Percentiles rank a stretch among this genome's conserved stretches.
phyloP scores from a whole-genome alignment of 1,140 invertebrate species.

The Coenobita brevimanus region DNA sequence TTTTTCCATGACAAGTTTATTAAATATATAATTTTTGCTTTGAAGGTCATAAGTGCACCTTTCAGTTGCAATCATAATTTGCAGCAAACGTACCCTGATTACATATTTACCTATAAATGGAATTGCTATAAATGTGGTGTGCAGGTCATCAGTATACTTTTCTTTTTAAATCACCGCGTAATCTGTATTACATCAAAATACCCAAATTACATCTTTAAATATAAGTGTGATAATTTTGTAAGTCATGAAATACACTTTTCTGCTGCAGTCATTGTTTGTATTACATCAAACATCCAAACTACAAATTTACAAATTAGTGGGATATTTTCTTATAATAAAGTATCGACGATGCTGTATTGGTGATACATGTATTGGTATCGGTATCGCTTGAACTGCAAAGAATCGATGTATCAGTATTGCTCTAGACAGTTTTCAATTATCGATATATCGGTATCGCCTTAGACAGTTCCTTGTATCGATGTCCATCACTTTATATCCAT shows the following conservation, averaged over 20 bases:
- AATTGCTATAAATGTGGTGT: background rate
- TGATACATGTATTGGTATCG: background rate
- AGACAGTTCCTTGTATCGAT: too few relatives aligned
- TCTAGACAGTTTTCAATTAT: conserved; percentile 1
- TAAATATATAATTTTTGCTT: conserved; percentile 3
- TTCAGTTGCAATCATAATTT: background rate
- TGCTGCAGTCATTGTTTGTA: conserved; percentile 15
- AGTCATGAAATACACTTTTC: conserved; percentile 4
- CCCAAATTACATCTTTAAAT: background rate
- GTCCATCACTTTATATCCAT: too few relatives aligned
- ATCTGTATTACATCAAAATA: conserved; percentile 3
- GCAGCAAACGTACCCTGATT: background rate
- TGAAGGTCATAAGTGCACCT: background rate
- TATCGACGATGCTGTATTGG: background rate
- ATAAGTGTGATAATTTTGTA: conserved; percentile 12
- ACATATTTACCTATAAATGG: conserved; percentile 3
- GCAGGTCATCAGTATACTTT: too few relatives aligned
- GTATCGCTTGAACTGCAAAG: conserved; percentile 2
- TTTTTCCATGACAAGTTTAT: too few relatives aligned
- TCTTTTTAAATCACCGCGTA: too few relatives aligned
- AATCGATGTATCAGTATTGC: conserved; percentile 6
- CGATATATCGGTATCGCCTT: conserved; percentile 1
- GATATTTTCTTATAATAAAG: conserved; percentile 15
- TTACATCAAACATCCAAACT: conserved; percentile 15
- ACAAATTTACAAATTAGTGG: background rate